phyloP scores from a whole-genome alignment of 2,888 invertebrate genomes.

The Euphydryas editha region DNA sequence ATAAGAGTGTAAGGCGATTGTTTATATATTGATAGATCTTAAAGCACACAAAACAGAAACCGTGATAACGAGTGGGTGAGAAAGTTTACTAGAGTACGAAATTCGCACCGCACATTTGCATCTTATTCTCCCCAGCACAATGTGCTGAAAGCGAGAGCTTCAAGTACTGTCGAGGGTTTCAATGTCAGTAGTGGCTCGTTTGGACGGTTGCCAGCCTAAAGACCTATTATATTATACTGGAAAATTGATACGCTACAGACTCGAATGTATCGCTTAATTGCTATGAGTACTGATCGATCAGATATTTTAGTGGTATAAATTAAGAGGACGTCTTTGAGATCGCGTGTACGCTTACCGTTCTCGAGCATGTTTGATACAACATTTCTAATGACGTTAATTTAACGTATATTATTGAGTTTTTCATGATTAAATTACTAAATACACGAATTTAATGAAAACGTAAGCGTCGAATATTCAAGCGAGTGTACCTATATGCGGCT shows the following conservation, averaged over 20 bases:
- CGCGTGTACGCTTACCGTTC: not conserved
- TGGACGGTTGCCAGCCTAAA: slow-evolving; percentile 55
- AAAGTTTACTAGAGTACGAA: slow-evolving; percentile 24
- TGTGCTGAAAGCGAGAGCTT: slow-evolving; percentile 45
- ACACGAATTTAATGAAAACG: slow-evolving; percentile 40
- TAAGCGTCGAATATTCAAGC: slow-evolving; percentile 58
- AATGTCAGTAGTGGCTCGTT: slow-evolving; percentile 55
- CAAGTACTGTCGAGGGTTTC: slow-evolving; percentile 50
- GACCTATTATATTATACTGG: slow-evolving; percentile 38
- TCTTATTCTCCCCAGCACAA: slow-evolving; percentile 39
- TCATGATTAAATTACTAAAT: slow-evolving; percentile 1
- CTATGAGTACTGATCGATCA: slow-evolving; percentile 10
- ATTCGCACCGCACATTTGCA: slow-evolving; percentile 37
- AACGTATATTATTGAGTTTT: not conserved
- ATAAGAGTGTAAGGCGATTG: not conserved
- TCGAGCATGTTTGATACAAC: not conserved
- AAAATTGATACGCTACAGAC: slow-evolving; percentile 32
- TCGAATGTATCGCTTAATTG: slow-evolving; percentile 24
- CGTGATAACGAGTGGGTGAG: slow-evolving; percentile 8
- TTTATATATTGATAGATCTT: slow-evolving; percentile 1
- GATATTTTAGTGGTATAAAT: not conserved
- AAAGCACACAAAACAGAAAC: not conserved
- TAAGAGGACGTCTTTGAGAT: not conserved
- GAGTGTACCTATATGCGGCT: slow-evolving; percentile 56
- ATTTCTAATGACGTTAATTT: not conserved